These are phyloP conservation scores for Syrista parreyssii DNA, from an alignment of 2,888 invertebrate genomes.

Conservation along the genomic window DNA sequence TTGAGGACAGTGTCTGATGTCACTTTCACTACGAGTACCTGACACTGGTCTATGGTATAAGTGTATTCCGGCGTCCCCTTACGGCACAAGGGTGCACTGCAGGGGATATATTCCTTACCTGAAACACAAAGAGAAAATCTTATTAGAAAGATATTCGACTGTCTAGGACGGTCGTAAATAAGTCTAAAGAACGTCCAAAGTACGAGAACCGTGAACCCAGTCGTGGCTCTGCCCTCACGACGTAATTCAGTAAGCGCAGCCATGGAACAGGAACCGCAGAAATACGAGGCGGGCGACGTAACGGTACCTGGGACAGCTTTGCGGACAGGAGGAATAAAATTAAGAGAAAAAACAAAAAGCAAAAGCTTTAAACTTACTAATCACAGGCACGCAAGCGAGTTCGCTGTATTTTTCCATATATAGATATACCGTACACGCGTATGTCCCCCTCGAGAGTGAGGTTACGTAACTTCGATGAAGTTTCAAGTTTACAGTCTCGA, in stretches of 20 bases:
- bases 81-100: background rate
- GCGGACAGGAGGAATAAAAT: background rate
- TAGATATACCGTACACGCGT: background rate
- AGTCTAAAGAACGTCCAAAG: background rate
- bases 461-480: background rate
- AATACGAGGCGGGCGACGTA: background rate
- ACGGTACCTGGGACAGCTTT: background rate
- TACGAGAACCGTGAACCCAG: background rate
- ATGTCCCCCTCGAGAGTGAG: background rate
- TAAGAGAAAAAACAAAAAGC: background rate
- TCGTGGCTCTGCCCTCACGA: background rate
- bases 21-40: background rate
- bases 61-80: background rate
- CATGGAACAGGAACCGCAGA: background rate
- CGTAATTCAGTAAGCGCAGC: background rate
- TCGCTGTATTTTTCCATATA: background rate
- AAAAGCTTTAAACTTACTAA: background rate
- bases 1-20: background rate
- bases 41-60: background rate
- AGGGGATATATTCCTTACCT: background rate
- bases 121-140: background rate
- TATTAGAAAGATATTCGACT: background rate
- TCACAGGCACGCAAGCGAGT: background rate
- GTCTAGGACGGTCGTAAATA: background rate
- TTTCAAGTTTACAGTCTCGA: background rate